Conservation (phyloP, 1,140 invertebrate species). For the Bombus vancouverensis region DNA sequence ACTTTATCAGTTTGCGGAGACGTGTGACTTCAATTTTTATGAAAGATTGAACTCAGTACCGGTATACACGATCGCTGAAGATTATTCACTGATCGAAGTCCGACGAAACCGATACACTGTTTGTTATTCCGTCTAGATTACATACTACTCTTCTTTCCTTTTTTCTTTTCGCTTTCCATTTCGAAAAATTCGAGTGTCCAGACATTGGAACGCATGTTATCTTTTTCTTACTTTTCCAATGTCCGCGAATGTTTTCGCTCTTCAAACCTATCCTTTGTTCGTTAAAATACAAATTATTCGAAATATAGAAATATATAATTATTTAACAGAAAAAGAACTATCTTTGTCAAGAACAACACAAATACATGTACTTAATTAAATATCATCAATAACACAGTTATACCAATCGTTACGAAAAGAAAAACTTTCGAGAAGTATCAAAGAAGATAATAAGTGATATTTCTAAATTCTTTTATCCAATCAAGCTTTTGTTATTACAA, state of each 20-base stretch:
- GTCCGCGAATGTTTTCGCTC: neutral
- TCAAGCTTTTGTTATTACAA: neutral
- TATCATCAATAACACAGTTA: slow-evolving; percentile 14
- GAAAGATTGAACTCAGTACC: slow-evolving; percentile 58
- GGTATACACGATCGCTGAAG: neutral
- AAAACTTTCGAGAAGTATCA: neutral
- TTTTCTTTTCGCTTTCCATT: neutral
- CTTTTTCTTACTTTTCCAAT: neutral
- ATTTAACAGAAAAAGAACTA: slow-evolving; percentile 21
- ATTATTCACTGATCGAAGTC: slow-evolving; percentile 18
- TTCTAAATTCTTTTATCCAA: neutral
- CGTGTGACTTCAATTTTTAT: slow-evolving; percentile 30
- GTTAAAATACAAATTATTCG: slow-evolving; percentile 15
- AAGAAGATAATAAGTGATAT: slow-evolving; percentile 6
- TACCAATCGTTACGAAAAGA: neutral
- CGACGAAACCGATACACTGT: slow-evolving; percentile 3
- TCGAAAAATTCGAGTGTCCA: neutral
- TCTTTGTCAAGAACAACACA: neutral
- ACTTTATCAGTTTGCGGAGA: slow-evolving; percentile 40
- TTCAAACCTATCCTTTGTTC: slow-evolving; percentile 23
- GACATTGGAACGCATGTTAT: neutral
- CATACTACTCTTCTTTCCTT: neutral
- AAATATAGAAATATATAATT: slow-evolving; percentile 31
- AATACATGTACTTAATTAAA: slow-evolving; percentile 51
- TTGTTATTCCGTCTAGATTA: slow-evolving; percentile 10